Conservation (phyloP, 2,113 vertebrate species). For the Gorsachius goisagi region DNA sequence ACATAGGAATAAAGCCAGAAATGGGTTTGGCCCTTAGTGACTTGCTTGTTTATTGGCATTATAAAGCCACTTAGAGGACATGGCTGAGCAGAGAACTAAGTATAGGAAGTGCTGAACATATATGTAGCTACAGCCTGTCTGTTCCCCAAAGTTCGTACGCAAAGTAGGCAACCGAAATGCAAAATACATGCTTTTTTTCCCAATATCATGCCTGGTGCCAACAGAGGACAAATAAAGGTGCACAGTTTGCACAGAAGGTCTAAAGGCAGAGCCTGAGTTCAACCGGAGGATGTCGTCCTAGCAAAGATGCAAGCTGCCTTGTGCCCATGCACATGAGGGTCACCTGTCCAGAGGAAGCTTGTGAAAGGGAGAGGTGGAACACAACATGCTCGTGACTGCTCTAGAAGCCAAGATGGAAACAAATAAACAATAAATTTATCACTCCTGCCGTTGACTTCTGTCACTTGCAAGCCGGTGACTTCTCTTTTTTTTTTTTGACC, state of each 20-base stretch:
- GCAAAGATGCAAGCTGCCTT: neutral
- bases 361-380: neutral
- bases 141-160: neutral
- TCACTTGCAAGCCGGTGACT: neutral
- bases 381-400: neutral
- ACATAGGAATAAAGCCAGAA: neutral
- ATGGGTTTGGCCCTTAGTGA: neutral
- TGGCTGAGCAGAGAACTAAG: neutral
- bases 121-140: neutral
- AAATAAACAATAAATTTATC: neutral
- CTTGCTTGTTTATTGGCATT: neutral
- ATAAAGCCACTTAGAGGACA: neutral
- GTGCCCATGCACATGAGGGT: neutral
- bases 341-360: neutral
- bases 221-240: neutral
- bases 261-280: neutral
- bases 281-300: neutral
- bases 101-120: neutral
- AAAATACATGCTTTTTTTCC: neutral
- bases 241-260: neutral
- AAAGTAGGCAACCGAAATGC: neutral
- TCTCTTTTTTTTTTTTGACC: neutral
- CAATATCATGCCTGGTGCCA: neutral
- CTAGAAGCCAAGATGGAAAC: neutral
- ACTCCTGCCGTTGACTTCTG: neutral